A percentile compares a stretch with the other conserved stretches of the same genome.
Evolutionary conservation across 37 sponge, comb jelly and placozoan species (phyloP).

Genomic region (Corticium candelabrum): DNA sequence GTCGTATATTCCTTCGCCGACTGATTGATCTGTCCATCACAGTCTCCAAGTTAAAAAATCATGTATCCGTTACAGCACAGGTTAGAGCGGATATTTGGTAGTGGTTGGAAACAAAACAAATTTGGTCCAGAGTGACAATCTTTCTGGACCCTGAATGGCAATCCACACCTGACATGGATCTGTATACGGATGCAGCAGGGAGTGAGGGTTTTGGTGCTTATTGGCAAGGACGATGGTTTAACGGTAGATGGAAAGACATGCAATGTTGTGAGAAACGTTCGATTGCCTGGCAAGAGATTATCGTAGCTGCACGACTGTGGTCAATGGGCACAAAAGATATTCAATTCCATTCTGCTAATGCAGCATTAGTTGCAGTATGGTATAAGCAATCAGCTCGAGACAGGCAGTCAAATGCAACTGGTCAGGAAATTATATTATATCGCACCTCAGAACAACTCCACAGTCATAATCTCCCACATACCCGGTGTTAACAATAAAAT

Average conservation of each 20-base stretch:
- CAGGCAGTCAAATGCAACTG: too few relatives aligned
- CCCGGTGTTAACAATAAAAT: too few relatives aligned
- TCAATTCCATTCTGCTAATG: too few relatives aligned
- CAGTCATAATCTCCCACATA: too few relatives aligned
- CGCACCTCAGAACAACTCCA: too few relatives aligned
- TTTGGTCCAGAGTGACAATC: conserved; percentile 19
- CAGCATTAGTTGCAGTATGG: too few relatives aligned
- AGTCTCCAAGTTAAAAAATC: conserved; percentile 6
- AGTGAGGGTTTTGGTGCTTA: conserved; percentile 21
- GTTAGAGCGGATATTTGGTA: conserved; percentile 13
- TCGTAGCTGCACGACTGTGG: too few relatives aligned
- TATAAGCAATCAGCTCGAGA: too few relatives aligned
- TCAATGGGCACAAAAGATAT: too few relatives aligned
- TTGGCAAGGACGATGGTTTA: conserved; percentile 16
- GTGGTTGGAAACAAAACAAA: conserved; percentile 8
- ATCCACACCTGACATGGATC: not conserved
- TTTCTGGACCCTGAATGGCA: not conserved
- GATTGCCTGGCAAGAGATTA: too few relatives aligned
- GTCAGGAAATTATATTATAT: too few relatives aligned
- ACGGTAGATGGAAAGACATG: conserved; percentile 2
- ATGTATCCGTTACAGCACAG: conserved; percentile 3
- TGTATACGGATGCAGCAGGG: conserved; percentile 28
- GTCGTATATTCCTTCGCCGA: conserved; percentile 21
- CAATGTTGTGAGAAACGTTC: too few relatives aligned
- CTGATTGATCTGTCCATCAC: conserved; percentile 19